phyloP scores from a whole-genome alignment of 2,888 invertebrate species.

The Caenorhabditis panamensis region DNA sequence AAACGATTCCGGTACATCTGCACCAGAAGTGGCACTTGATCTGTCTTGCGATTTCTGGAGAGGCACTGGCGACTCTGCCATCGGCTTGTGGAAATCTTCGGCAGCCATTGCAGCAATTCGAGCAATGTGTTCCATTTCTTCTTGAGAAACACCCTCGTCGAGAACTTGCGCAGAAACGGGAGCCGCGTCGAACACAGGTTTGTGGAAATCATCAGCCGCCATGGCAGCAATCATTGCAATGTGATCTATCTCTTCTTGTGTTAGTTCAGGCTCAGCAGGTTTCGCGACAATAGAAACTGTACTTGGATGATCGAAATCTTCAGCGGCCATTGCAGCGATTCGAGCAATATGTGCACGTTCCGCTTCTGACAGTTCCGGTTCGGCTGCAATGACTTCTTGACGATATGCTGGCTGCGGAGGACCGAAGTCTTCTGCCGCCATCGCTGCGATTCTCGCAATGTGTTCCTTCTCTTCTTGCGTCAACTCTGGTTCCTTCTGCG shows the following conservation, averaged over 20 bases:
- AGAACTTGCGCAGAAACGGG: no score
- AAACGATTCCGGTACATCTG: slow-evolving; percentile 24
- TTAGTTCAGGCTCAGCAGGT: slow-evolving; percentile 14
- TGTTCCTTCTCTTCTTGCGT: no score
- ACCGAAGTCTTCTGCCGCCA: no score
- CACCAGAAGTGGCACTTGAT: slow-evolving; percentile 53
- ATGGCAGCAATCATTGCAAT: slow-evolving; percentile 31
- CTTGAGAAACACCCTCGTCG: slow-evolving; percentile 53
- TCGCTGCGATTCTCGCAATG: no score
- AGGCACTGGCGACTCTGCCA: no score
- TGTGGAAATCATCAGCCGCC: slow-evolving; percentile 4
- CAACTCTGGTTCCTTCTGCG: no score
- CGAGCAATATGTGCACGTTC: slow-evolving; percentile 21
- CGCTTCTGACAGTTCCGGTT: no score
- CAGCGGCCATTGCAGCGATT: slow-evolving; percentile 16
- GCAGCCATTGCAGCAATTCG: slow-evolving; percentile 34
- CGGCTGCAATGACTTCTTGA: no score
- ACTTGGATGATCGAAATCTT: slow-evolving; percentile 4
- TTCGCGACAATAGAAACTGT: neutral
- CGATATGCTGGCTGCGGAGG: no score
- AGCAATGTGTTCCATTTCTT: slow-evolving; percentile 67
- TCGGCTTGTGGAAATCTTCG: neutral
- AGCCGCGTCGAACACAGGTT: no score
- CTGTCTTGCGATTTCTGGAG: no score
- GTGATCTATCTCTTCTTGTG: slow-evolving; percentile 66